A percentile compares a stretch with the other conserved stretches of the same genome.
Evolutionary conservation across 2,113 vertebrate species (phyloP).

Genomic region (Oreocharis arfaki): DNA sequence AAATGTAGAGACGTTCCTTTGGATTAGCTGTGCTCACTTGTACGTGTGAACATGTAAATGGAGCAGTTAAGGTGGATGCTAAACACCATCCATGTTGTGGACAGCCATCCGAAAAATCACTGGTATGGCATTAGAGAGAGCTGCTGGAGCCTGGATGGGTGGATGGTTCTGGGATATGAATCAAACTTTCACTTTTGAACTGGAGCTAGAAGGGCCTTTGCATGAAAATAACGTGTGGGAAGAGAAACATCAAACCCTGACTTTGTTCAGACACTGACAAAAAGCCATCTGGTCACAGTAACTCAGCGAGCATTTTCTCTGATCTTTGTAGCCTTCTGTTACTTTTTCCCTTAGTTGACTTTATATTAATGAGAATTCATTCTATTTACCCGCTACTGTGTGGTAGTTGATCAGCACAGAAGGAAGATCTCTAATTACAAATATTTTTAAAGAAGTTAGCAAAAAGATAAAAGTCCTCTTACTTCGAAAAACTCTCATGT

Average conservation of each 20-base stretch:
- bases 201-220: background rate
- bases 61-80: background rate
- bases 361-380: background rate
- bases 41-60: background rate
- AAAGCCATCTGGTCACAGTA: background rate
- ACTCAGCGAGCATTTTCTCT: background rate
- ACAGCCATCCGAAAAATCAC: background rate
- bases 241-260: background rate
- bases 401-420: background rate
- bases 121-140: background rate
- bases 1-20: background rate
- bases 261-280: background rate
- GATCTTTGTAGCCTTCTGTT: background rate
- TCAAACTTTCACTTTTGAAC: background rate
- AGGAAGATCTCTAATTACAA: background rate
- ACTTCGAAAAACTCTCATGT: background rate
- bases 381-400: background rate
- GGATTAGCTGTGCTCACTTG: background rate
- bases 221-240: background rate
- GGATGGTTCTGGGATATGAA: conserved; percentile 5
- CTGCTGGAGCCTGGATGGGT: background rate
- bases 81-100: background rate
- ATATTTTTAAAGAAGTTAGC: background rate
- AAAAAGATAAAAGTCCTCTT: background rate
- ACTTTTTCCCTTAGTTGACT: background rate